Conservation (phyloP, 2,888 invertebrate species). For the Myathropa florea region DNA sequence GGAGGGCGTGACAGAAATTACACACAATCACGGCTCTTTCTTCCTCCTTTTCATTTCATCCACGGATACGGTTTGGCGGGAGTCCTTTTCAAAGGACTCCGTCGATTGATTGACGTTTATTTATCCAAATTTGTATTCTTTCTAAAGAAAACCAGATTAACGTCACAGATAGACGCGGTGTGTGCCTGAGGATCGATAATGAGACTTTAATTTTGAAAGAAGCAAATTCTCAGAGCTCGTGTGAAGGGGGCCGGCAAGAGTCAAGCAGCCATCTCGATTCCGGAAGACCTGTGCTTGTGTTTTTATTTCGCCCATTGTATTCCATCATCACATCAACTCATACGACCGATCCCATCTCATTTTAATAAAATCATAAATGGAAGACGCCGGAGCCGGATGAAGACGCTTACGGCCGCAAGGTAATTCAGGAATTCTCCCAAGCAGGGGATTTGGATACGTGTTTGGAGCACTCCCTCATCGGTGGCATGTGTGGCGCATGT, state of each 20-base stretch:
- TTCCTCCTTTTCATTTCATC: slow-evolving; percentile 5
- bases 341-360: slow-evolving; percentile 31
- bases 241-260: no score
- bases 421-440: slow-evolving; percentile 29
- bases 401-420: slow-evolving; percentile 29
- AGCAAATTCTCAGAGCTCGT: no score
- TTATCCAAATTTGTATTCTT: slow-evolving; percentile 43
- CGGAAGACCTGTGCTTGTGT: neutral
- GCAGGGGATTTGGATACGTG: neutral
- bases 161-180: neutral
- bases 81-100: slow-evolving; percentile 12
- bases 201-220: slow-evolving; percentile 6
- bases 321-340: slow-evolving; percentile 45
- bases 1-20: slow-evolving; percentile 50
- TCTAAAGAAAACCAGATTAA: slow-evolving; percentile 17
- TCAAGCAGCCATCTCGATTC: neutral
- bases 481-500: slow-evolving; percentile 46
- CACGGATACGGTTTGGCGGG: neutral
- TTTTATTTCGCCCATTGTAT: slow-evolving; percentile 28
- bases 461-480: neutral
- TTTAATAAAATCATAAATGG: slow-evolving; percentile 61
- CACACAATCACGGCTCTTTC: slow-evolving; percentile 39
- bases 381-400: slow-evolving; percentile 24
- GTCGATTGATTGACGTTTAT: slow-evolving; percentile 62
- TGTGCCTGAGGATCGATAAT: neutral